Percentiles rank a stretch among this genome's conserved stretches.
Evolutionary conservation across 2,113 vertebrate species (phyloP).

Genomic region (Excalfactoria chinensis): DNA sequence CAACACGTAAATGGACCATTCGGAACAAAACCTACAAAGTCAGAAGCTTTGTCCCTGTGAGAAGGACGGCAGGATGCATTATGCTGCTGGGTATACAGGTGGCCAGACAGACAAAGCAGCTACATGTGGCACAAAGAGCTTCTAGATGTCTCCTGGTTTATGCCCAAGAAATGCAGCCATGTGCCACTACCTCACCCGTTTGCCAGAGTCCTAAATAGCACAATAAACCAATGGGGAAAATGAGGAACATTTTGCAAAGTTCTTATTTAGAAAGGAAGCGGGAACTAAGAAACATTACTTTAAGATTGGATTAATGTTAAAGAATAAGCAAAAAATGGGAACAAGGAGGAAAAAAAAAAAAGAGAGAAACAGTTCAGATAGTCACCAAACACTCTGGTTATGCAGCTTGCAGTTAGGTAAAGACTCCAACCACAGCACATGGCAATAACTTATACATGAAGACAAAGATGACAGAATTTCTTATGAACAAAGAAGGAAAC

Average conservation of each 20-base stretch:
- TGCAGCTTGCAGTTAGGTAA: not conserved
- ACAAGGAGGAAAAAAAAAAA: not conserved
- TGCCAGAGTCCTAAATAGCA: not conserved
- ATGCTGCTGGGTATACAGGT: constrained; percentile 56
- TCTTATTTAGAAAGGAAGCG: not conserved
- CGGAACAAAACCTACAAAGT: not conserved
- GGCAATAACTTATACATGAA: not conserved
- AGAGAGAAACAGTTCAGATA: not conserved
- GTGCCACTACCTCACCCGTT: not conserved
- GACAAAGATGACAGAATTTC: not conserved
- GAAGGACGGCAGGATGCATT: constrained; percentile 19
- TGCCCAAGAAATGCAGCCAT: not conserved
- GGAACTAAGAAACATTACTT: not conserved
- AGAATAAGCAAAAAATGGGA: not conserved
- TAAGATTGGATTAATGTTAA: not conserved
- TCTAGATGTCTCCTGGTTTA: not conserved
- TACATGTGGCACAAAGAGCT: constrained; percentile 22
- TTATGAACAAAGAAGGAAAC: not conserved
- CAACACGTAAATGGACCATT: not conserved
- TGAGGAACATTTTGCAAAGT: not conserved
- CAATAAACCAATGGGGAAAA: not conserved
- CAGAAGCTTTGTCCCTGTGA: not conserved
- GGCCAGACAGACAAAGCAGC: constrained; percentile 20
- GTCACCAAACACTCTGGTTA: not conserved
- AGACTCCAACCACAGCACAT: not conserved